Evolutionary conservation across 2,797 vertebrate genomes (phyloP), one percentile per base, ranked within the genome.

Genomic region (Trachurus trachurus): DNA sequence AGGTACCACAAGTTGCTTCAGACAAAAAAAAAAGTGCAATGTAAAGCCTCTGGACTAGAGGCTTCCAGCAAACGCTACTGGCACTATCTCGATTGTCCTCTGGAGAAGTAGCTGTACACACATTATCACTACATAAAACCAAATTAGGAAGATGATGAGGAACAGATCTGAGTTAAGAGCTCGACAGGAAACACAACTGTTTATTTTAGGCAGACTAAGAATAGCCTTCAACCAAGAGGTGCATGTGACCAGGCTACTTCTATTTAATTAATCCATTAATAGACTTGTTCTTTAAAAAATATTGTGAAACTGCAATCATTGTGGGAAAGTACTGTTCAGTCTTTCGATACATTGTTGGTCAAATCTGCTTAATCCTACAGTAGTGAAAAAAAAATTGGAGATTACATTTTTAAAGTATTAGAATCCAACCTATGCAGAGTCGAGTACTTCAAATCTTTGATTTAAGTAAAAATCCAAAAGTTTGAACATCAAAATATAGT

Each of bases 81-180:
- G 29, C 15, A 2, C 9, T 9, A 17, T 19, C 22, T 31, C 13
- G 34, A 29, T 0, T 22, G 2, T 52, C 7, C 9, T 47, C 54
- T 49, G 47, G 50, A 67, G 15, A 71, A 22, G 9, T 21, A 39
- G 22, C 54, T 58, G 52, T 34, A 10, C 1, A 22, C 52, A 21
- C 12, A 1, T 78, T 61, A 76, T 78, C 59, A 53, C 42, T 21
- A 68, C 63, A 74, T 69, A 42, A 78, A 68, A 39, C n/a, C 66
- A 45, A 73, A 66, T 39, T 22, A 52, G 19, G 9, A 11, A 42
- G 34, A 60, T 44, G 45, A 78, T 31, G 54, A 67, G 6, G 58
- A 75, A 59, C 78, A 78, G 66, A 65, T 54, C 56, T 29, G 49
- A 44, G 44, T 34, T 22, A 59, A 54, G 15, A 47, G 53, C 34